Base-by-base conservation (phyloP, 2,888 invertebrate genomes). In the Mamestra brassicae region DNA sequence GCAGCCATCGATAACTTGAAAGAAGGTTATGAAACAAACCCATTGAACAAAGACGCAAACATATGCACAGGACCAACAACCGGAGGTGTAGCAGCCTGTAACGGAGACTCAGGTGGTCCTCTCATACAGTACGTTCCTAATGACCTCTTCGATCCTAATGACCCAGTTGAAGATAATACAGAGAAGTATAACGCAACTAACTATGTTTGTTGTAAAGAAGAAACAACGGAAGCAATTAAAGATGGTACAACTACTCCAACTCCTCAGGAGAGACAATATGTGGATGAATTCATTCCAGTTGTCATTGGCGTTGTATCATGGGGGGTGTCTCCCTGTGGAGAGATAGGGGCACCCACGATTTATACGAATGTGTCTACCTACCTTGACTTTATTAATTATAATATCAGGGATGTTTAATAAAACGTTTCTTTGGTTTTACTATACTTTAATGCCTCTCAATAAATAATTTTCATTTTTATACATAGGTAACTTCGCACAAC, bases 71-170 rank as follows among this genome's bases (percentile, higher is more conserved):
- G 97, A 0, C 97, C 97, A 0, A 85, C 94, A 7, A 90, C 89
- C 5, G 97, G 97, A 4, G 96, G 96, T 0, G 86, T 95, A 17
- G 95, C 97, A n/a, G 97, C 97, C 15, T 97, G 97, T 85, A 94
- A 89, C 63, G 97, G 97, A 17, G 97, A 97, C 80, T 97, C 97
- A 11, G 97, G 97, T 3, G 97, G 97, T 13, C 97, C 97, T 0
- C 89, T 97, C 15, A 92, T 96, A 36, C 92, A 91, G 83, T 92
- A 89, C 52, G 65, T 89, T 5, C 80, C 88, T 4, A 86, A 82
- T 67, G 50, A 75, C 13, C 76, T 85, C 45, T 72, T 80, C 57
- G 80, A 87, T 58, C 80, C 84, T 52, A 76, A 88, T 13, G 88
- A 90, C 47, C 75, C 79, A 11, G 78, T 83, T 26, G 83, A 86